These are phyloP conservation scores for Lepus americanus DNA, from an alignment of 2,113 vertebrate species.

Conservation along the genomic window DNA sequence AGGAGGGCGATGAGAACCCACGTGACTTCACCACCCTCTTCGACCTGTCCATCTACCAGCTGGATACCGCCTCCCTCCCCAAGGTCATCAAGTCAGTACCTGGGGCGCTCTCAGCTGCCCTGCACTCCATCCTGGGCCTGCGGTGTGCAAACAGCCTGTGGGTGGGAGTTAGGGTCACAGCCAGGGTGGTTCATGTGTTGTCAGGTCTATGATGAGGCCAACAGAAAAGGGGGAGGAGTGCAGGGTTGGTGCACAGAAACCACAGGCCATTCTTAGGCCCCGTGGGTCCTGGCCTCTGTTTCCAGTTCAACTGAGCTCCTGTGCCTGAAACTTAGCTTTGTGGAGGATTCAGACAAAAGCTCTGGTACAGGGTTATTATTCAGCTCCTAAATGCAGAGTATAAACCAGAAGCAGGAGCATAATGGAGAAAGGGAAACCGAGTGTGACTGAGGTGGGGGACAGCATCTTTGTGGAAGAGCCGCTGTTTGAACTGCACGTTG, in stretches of 20 bases:
- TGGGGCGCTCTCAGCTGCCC: slow-evolving; percentile 44
- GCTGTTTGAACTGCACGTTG: neutral
- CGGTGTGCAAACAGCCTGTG: neutral
- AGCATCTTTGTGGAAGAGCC: neutral
- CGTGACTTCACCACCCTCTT: slow-evolving; percentile 96
- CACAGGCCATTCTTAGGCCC: neutral
- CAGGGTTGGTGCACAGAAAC: neutral
- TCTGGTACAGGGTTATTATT: neutral
- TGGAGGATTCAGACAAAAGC: neutral
- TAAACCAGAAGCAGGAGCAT: neutral
- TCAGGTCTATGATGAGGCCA: neutral
- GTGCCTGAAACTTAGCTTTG: neutral
- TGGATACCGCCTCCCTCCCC: slow-evolving; percentile 94
- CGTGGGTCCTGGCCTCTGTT: neutral
- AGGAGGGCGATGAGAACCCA: slow-evolving; percentile 96
- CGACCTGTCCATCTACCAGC: slow-evolving; percentile 92
- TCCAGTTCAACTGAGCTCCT: neutral
- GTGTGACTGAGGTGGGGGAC: neutral
- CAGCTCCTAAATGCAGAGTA: neutral
- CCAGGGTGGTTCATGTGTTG: neutral
- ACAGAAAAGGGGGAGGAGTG: neutral
- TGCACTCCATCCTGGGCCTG: neutral
- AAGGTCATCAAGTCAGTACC: slow-evolving; percentile 94
- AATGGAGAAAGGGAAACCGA: neutral
- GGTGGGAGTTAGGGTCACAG: neutral